Percentiles rank a stretch among this genome's conserved stretches.
Evolutionary conservation across 1,140 invertebrate genomes (phyloP).

Genomic region (Carposina sasakii): DNA sequence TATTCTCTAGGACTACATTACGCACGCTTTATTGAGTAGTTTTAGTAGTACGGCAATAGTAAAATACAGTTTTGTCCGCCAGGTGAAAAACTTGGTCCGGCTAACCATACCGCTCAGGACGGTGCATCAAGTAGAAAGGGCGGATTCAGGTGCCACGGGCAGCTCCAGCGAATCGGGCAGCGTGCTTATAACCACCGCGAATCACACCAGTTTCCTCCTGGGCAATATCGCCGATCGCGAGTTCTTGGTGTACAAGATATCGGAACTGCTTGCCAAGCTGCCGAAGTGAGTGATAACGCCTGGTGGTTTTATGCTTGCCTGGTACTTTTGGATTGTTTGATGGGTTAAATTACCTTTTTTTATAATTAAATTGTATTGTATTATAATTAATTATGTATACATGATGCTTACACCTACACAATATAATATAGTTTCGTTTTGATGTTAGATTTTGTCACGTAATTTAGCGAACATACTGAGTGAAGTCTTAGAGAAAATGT

Average conservation of each 20-base stretch:
- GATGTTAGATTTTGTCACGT: too few relatives aligned
- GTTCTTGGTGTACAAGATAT: slow-evolving; percentile 92
- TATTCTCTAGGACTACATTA: too few relatives aligned
- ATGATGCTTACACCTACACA: too few relatives aligned
- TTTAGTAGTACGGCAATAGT: too few relatives aligned
- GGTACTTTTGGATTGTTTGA: too few relatives aligned
- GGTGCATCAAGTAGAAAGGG: slow-evolving; percentile 63
- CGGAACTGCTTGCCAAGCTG: slow-evolving; percentile 84
- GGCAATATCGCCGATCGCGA: slow-evolving; percentile 90
- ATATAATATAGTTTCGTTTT: too few relatives aligned
- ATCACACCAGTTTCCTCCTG: slow-evolving; percentile 90
- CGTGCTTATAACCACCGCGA: slow-evolving; percentile 87
- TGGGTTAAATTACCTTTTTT: neutral
- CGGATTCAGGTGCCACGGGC: slow-evolving; percentile 45
- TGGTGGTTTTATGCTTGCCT: neutral
- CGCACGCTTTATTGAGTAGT: too few relatives aligned
- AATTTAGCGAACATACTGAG: too few relatives aligned
- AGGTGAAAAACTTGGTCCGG: slow-evolving; percentile 89
- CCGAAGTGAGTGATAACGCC: slow-evolving; percentile 48
- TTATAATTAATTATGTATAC: too few relatives aligned
- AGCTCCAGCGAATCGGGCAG: slow-evolving; percentile 82
- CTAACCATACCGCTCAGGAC: slow-evolving; percentile 90
- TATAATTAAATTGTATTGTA: too few relatives aligned
- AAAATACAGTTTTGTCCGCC: too few relatives aligned
- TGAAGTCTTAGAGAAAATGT: too few relatives aligned